Percentiles rank a stretch among this genome's conserved stretches.
Conservation (phyloP, 2,113 vertebrate species). For the Erpornis zantholeuca region DNA sequence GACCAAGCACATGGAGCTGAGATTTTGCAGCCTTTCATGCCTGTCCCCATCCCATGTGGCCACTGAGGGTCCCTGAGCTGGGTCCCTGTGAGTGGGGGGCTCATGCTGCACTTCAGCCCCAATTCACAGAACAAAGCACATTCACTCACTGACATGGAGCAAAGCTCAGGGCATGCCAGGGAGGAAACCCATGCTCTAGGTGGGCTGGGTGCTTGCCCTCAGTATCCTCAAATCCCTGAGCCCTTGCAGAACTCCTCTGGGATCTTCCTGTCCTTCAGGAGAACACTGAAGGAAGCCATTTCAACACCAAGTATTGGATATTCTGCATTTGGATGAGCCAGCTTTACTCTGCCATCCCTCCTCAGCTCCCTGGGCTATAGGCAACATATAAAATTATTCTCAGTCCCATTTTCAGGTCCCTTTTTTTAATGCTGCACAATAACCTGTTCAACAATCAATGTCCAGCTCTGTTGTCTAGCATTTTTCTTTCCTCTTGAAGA, state of each 20-base stretch:
- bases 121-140: not conserved
- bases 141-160: not conserved
- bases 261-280: not conserved
- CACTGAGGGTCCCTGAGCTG: not conserved
- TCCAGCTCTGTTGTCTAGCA: not conserved
- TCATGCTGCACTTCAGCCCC: not conserved
- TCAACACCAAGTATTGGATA: not conserved
- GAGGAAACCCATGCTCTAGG: not conserved
- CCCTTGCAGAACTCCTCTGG: not conserved
- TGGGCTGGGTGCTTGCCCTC: not conserved
- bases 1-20: not conserved
- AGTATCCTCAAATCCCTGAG: not conserved
- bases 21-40: not conserved
- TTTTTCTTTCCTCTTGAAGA: not conserved
- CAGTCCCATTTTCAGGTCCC: not conserved
- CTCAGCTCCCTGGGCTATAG: not conserved
- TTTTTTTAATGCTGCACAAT: not conserved
- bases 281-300: not conserved
- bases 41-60: not conserved
- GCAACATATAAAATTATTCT: not conserved
- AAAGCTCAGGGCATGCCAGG: not conserved
- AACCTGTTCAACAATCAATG: not conserved
- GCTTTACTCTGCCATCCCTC: not conserved
- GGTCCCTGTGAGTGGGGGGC: rapidly evolving
- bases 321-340: not conserved